Conservation (phyloP, 1,140 invertebrate species). For the Amyelois transitella region DNA sequence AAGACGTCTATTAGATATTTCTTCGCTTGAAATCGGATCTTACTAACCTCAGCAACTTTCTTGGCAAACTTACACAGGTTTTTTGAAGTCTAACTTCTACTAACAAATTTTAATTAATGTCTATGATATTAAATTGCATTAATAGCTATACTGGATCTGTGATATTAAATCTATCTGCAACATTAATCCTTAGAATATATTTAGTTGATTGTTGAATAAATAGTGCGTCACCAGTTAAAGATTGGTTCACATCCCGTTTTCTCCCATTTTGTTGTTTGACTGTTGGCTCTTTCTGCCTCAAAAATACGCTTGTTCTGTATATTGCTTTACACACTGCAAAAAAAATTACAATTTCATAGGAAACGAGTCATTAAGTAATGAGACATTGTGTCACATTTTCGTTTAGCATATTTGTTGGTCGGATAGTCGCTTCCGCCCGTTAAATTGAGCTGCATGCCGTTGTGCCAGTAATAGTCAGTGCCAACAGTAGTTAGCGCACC, state of each 20-base stretch:
- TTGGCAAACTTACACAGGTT: neutral
- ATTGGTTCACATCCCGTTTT: too few relatives aligned
- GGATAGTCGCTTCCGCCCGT: neutral
- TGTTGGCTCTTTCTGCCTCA: too few relatives aligned
- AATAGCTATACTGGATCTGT: too few relatives aligned
- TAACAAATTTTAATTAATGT: too few relatives aligned
- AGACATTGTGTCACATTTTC: slow-evolving; percentile 4
- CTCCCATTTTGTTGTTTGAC: too few relatives aligned
- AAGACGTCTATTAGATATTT: slow-evolving; percentile 1
- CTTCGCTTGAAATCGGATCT: neutral
- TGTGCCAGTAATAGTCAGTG: neutral
- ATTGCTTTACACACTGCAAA: too few relatives aligned
- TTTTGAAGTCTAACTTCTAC: neutral
- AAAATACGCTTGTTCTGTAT: neutral
- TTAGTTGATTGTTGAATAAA: too few relatives aligned
- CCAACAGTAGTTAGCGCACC: neutral
- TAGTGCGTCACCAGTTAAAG: too few relatives aligned
- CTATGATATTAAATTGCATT: too few relatives aligned
- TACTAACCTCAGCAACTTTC: neutral
- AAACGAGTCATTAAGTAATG: neutral
- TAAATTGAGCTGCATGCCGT: slow-evolving; percentile 1
- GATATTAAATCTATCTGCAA: too few relatives aligned
- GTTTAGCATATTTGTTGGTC: neutral
- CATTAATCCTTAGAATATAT: too few relatives aligned
- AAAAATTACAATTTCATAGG: neutral